Evolutionary conservation across 2,797 vertebrate species (phyloP).

Genomic region (Ctenosaura bakeri): DNA sequence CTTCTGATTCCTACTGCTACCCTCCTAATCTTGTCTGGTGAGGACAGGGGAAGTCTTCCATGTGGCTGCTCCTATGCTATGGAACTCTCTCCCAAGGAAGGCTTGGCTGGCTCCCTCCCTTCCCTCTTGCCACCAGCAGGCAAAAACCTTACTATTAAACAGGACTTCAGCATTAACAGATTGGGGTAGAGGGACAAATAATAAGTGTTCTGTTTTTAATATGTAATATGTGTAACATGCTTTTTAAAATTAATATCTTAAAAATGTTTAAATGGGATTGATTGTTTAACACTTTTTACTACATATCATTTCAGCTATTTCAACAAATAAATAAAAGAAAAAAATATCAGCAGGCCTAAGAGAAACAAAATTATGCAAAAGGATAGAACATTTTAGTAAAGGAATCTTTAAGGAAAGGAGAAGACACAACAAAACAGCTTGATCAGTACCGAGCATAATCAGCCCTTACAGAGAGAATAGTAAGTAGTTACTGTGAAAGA

Average conservation of each 20-base stretch:
- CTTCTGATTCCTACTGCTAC: neutral
- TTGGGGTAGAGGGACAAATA: no score
- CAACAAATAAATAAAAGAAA: neutral
- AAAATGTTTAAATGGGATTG: no score
- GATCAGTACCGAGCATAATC: neutral
- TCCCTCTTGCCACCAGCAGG: neutral
- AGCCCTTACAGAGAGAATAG: neutral
- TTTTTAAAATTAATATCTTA: neutral
- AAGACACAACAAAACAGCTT: neutral
- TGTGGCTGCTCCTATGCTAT: no score
- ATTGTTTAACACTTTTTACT: no score
- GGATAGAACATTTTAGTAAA: neutral
- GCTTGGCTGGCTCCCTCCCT: neutral
- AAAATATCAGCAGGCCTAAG: neutral
- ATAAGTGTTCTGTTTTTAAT: no score
- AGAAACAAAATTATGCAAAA: neutral
- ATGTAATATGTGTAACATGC: no score
- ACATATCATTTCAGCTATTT: no score
- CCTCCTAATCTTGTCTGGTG: no score
- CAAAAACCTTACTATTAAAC: neutral
- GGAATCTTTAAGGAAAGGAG: neutral
- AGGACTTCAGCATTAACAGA: neutral
- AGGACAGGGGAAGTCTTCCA: no score
- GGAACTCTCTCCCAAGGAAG: no score
- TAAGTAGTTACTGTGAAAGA: neutral